Evolutionary conservation across 2,113 vertebrate species (phyloP).

Genomic region (Ochotona curzoniae): DNA sequence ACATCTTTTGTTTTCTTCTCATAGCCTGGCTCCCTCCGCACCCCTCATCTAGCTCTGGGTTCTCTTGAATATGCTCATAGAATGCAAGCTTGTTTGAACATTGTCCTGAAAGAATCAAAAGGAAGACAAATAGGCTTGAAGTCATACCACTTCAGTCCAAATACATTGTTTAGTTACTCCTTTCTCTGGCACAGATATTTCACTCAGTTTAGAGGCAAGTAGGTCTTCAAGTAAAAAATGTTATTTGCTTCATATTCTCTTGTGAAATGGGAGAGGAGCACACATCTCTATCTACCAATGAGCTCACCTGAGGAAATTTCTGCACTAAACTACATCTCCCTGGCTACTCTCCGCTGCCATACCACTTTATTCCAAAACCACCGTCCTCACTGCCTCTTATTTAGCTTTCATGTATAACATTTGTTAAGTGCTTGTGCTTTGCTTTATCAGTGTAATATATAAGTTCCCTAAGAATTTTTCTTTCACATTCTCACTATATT

Average conservation of each 20-base stretch:
- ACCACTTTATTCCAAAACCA: neutral
- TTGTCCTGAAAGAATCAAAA: neutral
- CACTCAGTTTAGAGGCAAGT: neutral
- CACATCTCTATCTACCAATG: neutral
- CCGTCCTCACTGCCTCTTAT: neutral
- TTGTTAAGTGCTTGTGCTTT: neutral
- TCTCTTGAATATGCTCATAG: neutral
- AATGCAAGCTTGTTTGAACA: neutral
- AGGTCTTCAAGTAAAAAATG: neutral
- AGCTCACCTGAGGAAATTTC: neutral
- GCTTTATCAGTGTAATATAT: neutral
- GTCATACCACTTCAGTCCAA: neutral
- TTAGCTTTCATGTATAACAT: neutral
- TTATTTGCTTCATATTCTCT: neutral
- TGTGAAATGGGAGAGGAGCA: neutral
- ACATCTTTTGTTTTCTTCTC: neutral
- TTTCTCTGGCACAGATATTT: neutral
- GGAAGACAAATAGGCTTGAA: neutral
- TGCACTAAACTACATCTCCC: neutral
- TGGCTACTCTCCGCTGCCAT: rapidly evolving
- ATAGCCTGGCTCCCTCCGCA: neutral
- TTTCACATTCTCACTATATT: neutral
- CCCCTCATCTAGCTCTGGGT: neutral
- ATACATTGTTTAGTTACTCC: slow-evolving; percentile 20
- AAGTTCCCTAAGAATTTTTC: neutral